Evolutionary conservation across 2,797 vertebrate species (phyloP).

Genomic region (Epinephelus coioides): DNA sequence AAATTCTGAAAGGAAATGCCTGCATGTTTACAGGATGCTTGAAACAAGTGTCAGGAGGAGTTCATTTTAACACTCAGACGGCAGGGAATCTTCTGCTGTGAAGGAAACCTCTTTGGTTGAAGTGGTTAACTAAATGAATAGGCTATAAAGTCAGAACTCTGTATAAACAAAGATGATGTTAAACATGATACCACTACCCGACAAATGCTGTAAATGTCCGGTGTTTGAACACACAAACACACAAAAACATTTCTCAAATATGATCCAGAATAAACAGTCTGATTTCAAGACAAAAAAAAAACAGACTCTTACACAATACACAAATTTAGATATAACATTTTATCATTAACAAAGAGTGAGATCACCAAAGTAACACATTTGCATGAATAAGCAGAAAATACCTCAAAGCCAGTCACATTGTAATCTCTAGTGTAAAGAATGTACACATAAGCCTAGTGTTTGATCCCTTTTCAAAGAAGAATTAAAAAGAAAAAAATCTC

Average conservation of each 20-base stretch:
- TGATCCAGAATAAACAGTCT: slow-evolving; percentile 9
- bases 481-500: slow-evolving; percentile 7
- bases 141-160: slow-evolving; percentile 24
- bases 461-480: slow-evolving; percentile 49
- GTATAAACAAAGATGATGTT: slow-evolving; percentile 19
- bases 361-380: slow-evolving; percentile 39
- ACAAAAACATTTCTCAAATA: background rate
- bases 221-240: background rate
- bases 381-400: slow-evolving; percentile 43
- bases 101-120: slow-evolving; percentile 73
- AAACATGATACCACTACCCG: slow-evolving; percentile 23
- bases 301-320: slow-evolving; percentile 27
- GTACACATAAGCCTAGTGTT: slow-evolving; percentile 26
- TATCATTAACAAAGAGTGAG: slow-evolving; percentile 33
- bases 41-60: slow-evolving; percentile 30
- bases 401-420: slow-evolving; percentile 48
- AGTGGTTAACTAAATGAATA: slow-evolving; percentile 43
- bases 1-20: slow-evolving; percentile 47
- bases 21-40: slow-evolving; percentile 56
- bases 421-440: slow-evolving; percentile 33
- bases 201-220: slow-evolving; percentile 4
- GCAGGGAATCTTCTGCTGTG: slow-evolving; percentile 43
- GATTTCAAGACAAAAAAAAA: slow-evolving; percentile 33
- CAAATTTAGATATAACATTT: slow-evolving; percentile 23
- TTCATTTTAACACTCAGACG: slow-evolving; percentile 56